A percentile compares a stretch with the other conserved stretches of the same genome.
Evolutionary conservation across 2,797 vertebrate species (phyloP).

Genomic region (Tapera naevia): DNA sequence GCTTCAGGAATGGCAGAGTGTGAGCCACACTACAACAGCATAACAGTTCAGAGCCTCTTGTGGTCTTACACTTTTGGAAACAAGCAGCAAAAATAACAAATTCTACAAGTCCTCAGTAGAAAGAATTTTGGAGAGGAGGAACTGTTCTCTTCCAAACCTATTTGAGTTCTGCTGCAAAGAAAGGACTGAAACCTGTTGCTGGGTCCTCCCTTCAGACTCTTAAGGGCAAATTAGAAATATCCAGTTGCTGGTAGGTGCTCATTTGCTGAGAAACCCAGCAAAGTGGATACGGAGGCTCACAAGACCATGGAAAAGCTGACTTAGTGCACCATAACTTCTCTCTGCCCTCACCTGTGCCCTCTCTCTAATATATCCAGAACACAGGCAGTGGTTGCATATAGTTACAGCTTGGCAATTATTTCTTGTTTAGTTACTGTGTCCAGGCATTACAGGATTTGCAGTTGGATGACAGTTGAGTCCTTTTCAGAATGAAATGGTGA

Average conservation of each 20-base stretch:
- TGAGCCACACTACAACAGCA: neutral
- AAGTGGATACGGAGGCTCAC: neutral
- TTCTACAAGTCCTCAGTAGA: neutral
- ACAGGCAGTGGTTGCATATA: neutral
- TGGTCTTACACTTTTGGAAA: neutral
- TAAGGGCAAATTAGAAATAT: neutral
- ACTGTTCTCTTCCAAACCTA: neutral
- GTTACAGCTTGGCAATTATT: neutral
- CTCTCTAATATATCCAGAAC: neutral
- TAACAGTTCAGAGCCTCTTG: neutral
- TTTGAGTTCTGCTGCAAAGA: neutral
- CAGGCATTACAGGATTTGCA: neutral
- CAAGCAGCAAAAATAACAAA: neutral
- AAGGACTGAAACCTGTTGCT: neutral
- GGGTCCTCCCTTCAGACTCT: neutral
- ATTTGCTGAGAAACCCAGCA: neutral
- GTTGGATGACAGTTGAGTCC: neutral
- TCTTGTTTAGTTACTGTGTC: neutral
- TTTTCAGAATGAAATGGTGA: neutral
- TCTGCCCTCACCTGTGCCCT: neutral
- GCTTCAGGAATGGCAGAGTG: neutral
- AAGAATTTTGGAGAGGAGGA: neutral
- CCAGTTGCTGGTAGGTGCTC: neutral
- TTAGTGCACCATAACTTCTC: neutral
- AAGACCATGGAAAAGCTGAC: neutral